Percentiles rank a stretch among this genome's conserved stretches.
Evolutionary conservation across 1,140 invertebrate species (phyloP).

Genomic region (Chironomus striatipennis): DNA sequence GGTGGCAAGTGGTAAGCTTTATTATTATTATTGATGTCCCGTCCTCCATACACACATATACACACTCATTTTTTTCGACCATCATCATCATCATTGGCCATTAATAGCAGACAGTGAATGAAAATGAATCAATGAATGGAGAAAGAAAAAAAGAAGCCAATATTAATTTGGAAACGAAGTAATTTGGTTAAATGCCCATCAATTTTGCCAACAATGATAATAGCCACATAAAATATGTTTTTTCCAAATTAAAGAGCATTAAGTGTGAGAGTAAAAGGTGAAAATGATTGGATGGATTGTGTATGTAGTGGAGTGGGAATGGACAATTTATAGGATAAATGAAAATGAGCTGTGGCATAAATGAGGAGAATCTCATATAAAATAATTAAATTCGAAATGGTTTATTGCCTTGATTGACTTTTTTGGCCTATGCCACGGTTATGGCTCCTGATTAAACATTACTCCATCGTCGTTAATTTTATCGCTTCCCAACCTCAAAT

Average conservation of each 20-base stretch:
- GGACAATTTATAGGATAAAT: not conserved
- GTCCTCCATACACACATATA: not conserved
- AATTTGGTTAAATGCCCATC: slow-evolving; percentile 20
- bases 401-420: slow-evolving; percentile 16
- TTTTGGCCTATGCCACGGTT: no score
- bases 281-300: not conserved
- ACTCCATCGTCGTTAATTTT: not conserved
- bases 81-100: not conserved
- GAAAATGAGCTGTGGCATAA: not conserved
- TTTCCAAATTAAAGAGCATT: not conserved
- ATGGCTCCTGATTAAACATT: no score
- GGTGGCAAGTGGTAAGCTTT: not conserved
- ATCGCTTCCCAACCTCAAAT: not conserved
- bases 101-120: not conserved
- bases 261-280: not conserved
- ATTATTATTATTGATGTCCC: not conserved
- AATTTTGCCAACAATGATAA: slow-evolving; percentile 1
- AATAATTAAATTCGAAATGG: slow-evolving; percentile 22
- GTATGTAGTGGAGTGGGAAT: not conserved
- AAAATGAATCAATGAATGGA: not conserved
- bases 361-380: not conserved
- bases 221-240: slow-evolving; percentile 22
- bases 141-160: not conserved
- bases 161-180: slow-evolving; percentile 6
- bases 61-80: not conserved